Conservation (phyloP, 2,113 vertebrate genomes). For the Archocentrus centrarchus region DNA sequence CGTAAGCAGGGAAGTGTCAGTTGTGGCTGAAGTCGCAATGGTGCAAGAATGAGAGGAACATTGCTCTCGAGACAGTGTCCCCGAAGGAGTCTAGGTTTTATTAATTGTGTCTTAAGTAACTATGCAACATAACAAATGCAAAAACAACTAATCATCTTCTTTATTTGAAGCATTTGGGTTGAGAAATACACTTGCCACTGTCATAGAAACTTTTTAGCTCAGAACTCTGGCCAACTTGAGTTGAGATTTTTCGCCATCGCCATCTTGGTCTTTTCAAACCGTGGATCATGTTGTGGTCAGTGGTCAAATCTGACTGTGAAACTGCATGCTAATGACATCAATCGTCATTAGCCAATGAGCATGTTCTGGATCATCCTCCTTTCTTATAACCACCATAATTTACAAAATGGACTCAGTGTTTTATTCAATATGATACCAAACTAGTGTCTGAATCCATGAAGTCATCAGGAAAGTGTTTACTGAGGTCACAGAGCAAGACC, state of each 20-base stretch:
- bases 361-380: too few relatives aligned
- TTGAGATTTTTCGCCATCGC: too few relatives aligned
- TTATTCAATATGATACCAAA: too few relatives aligned
- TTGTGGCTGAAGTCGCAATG: conserved; percentile 39
- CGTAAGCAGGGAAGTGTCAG: conserved; percentile 54
- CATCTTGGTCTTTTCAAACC: too few relatives aligned
- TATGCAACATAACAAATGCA: background rate
- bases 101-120: conserved; percentile 13
- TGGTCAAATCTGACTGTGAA: too few relatives aligned
- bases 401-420: too few relatives aligned
- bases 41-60: conserved; percentile 44
- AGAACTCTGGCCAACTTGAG: background rate
- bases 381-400: too few relatives aligned
- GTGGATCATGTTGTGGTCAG: too few relatives aligned
- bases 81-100: background rate
- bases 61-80: background rate
- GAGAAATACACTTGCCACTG: background rate
- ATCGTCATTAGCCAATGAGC: too few relatives aligned
- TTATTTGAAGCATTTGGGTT: background rate
- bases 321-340: too few relatives aligned
- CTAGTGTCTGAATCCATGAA: background rate
- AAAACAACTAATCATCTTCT: background rate
- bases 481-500: background rate
- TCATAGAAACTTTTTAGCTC: background rate
- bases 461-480: background rate